A percentile compares a stretch with the other conserved stretches of the same genome.
Evolutionary conservation across 2,888 invertebrate genomes (phyloP).

Genomic region (Epirrhoe tristata): DNA sequence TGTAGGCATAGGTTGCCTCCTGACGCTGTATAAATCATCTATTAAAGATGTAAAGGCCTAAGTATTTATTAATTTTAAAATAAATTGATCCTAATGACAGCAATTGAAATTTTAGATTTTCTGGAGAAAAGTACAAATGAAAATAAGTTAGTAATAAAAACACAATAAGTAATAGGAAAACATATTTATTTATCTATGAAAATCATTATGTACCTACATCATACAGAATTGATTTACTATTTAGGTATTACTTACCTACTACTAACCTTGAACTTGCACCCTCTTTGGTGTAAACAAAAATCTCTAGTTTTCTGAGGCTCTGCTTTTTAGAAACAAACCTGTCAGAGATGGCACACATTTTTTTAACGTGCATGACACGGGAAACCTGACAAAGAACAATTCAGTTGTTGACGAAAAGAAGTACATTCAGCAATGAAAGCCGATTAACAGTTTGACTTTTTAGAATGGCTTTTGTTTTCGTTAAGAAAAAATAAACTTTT

Average conservation of each 20-base stretch:
- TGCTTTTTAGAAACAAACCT: not conserved
- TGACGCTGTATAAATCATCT: no score
- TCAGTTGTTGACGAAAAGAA: no score
- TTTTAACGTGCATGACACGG: not conserved
- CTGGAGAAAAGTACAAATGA: not conserved
- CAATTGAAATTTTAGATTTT: no score
- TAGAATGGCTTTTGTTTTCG: no score
- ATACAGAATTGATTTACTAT: constrained; percentile 18
- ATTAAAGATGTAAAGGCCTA: no score
- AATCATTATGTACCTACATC: not conserved
- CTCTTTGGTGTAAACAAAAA: constrained; percentile 1
- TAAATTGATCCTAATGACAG: no score
- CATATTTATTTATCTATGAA: constrained; percentile 23
- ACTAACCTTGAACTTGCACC: constrained; percentile 23
- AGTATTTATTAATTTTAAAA: no score
- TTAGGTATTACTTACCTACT: constrained; percentile 7
- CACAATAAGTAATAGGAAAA: not conserved
- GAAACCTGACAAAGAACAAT: not conserved
- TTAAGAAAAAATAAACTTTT: no score
- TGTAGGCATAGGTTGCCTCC: no score
- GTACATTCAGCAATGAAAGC: no score
- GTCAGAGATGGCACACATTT: not conserved
- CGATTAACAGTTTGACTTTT: no score
- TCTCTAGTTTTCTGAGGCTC: not conserved
- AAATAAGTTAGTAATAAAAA: not conserved